Conservation (phyloP, 1,140 invertebrate species). For the Neodiprion fabricii region DNA sequence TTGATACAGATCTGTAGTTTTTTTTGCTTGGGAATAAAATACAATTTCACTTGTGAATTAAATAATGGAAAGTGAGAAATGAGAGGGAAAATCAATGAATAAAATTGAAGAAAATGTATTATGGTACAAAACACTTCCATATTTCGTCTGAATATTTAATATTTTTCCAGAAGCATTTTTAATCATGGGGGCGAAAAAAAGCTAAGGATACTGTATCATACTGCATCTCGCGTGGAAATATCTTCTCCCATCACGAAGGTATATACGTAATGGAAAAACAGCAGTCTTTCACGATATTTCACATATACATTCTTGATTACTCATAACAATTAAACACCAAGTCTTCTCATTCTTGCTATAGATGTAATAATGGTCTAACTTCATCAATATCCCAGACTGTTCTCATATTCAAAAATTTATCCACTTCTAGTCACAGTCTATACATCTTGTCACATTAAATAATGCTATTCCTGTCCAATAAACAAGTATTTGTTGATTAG, state of each 20-base stretch:
- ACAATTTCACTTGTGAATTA: not conserved
- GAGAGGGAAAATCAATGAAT: not conserved
- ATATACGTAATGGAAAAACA: no score
- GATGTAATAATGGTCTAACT: no score
- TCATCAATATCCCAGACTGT: no score
- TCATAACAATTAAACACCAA: no score
- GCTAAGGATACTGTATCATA: not conserved
- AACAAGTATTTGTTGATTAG: not conserved
- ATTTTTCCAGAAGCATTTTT: not conserved
- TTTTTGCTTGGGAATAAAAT: not conserved
- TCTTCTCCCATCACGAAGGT: no score
- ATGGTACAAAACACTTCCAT: not conserved
- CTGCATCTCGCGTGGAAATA: not conserved
- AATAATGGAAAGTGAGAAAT: not conserved
- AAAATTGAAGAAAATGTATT: no score
- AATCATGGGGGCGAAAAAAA: not conserved
- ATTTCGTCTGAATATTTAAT: not conserved
- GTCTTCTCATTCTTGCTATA: no score
- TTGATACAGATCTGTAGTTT: not conserved
- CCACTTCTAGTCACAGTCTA: not conserved
- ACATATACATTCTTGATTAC: no score
- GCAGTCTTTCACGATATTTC: no score
- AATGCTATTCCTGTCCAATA: not conserved
- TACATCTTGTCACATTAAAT: not conserved
- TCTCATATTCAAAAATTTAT: not conserved